Evolutionary conservation across 1,140 invertebrate species (phyloP).

Genomic region (Penaeus indicus): DNA sequence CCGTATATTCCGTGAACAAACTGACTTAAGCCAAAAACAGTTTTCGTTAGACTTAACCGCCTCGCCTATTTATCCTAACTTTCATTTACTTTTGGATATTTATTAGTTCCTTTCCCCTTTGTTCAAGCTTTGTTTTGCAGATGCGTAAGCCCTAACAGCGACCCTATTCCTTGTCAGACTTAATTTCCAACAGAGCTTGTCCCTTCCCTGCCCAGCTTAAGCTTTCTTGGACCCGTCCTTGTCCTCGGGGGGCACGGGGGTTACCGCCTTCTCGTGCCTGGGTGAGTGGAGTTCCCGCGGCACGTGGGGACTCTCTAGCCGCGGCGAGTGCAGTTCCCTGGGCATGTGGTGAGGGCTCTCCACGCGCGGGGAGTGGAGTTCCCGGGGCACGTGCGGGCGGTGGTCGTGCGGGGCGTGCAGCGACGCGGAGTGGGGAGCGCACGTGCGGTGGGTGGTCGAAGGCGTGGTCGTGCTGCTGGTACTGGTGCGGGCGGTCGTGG

Average conservation of each 20-base stretch:
- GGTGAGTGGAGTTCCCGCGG: constrained; percentile 54
- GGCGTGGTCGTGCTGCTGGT: constrained; percentile 59
- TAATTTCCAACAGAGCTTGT: neutral
- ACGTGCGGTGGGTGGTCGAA: constrained; percentile 60
- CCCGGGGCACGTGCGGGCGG: constrained; percentile 56
- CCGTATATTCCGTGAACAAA: too few species aligned
- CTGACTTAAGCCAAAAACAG: too few species aligned
- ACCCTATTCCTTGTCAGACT: too few species aligned
- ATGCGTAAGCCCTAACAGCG: too few species aligned
- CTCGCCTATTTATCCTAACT: too few species aligned
- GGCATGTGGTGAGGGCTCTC: constrained; percentile 57
- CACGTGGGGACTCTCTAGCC: constrained; percentile 53
- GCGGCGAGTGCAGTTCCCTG: constrained; percentile 54
- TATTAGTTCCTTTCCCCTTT: too few species aligned
- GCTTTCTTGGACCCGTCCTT: constrained; percentile 46
- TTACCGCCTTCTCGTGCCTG: constrained; percentile 43
- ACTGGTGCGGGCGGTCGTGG: constrained; percentile 57
- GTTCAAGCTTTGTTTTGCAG: too few species aligned
- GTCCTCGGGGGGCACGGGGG: constrained; percentile 50
- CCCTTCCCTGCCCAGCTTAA: constrained; percentile 11
- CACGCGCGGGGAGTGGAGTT: constrained; percentile 53
- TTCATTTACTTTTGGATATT: too few species aligned
- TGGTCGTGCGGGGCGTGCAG: constrained; percentile 58
- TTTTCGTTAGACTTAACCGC: too few species aligned
- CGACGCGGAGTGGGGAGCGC: constrained; percentile 57